Conservation (phyloP, 2,113 vertebrate species). For the Tetrax tetrax region DNA sequence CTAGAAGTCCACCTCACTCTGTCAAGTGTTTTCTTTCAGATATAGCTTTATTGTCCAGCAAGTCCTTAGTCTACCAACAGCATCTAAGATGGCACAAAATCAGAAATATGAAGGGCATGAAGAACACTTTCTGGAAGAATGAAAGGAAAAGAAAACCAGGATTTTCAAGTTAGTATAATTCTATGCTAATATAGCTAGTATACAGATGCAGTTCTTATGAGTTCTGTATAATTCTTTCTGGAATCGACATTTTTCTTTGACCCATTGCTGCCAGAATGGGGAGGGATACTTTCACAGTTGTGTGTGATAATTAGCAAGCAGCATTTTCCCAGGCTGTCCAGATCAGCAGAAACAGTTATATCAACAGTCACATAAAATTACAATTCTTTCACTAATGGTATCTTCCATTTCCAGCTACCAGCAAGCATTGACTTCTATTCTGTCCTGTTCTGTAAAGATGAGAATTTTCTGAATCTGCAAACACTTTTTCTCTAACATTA, state of each 20-base stretch:
- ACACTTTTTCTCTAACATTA: neutral
- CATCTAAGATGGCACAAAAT: neutral
- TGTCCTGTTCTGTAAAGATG: neutral
- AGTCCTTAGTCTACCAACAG: neutral
- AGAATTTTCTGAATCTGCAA: neutral
- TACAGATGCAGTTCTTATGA: neutral
- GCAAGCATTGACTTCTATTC: neutral
- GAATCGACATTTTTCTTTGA: neutral
- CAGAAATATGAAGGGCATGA: neutral
- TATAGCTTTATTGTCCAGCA: neutral
- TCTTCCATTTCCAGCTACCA: neutral
- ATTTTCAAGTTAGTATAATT: neutral
- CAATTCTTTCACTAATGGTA: neutral
- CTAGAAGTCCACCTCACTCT: neutral
- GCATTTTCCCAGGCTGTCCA: neutral
- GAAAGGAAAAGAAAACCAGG: neutral
- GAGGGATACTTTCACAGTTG: neutral
- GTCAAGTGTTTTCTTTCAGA: neutral
- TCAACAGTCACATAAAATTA: neutral
- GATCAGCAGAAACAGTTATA: neutral
- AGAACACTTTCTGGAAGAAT: neutral
- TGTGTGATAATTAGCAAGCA: neutral
- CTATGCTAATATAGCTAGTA: neutral
- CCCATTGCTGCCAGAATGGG: neutral
- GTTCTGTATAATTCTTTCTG: neutral